phyloP scores from a whole-genome alignment of 2,113 vertebrate genomes.

The Solea senegalensis region DNA sequence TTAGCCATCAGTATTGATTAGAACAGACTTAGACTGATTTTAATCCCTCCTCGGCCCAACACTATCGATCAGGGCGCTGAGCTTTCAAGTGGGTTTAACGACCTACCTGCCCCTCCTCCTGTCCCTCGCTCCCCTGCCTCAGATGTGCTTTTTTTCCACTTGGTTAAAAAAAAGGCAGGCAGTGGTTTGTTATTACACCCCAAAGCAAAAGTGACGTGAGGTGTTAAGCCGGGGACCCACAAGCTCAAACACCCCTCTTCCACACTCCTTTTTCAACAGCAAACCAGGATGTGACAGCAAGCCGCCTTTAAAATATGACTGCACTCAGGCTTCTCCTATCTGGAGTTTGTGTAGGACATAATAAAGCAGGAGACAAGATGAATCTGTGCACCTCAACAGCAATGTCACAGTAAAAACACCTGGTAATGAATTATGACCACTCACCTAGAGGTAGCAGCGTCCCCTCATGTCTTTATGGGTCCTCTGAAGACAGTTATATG shows the following conservation, averaged over 20 bases:
- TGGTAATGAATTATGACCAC: constrained; percentile 72
- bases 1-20: constrained; percentile 82
- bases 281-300: constrained; percentile 46
- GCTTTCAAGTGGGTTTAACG: constrained; percentile 81
- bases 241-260: constrained; percentile 12
- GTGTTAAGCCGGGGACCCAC: constrained; percentile 18
- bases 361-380: constrained; percentile 67
- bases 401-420: constrained; percentile 72
- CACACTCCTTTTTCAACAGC: constrained; percentile 4
- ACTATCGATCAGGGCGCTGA: constrained; percentile 76
- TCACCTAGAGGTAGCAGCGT: constrained; percentile 63
- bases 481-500: constrained; percentile 72
- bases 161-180: constrained; percentile 24
- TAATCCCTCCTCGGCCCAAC: constrained; percentile 78
- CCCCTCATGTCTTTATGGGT: constrained; percentile 77
- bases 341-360: constrained; percentile 66
- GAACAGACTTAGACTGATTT: constrained; percentile 80
- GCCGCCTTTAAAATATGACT: constrained; percentile 61
- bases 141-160: constrained; percentile 33
- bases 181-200: constrained; percentile 56
- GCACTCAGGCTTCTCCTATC: constrained; percentile 53
- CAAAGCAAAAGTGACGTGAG: constrained; percentile 53
- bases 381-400: constrained; percentile 67
- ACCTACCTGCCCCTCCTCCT: constrained; percentile 63
- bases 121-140: constrained; percentile 17